Evolutionary conservation across 2,888 invertebrate genomes (phyloP).

Genomic region (Temnothorax unifasciatus): DNA sequence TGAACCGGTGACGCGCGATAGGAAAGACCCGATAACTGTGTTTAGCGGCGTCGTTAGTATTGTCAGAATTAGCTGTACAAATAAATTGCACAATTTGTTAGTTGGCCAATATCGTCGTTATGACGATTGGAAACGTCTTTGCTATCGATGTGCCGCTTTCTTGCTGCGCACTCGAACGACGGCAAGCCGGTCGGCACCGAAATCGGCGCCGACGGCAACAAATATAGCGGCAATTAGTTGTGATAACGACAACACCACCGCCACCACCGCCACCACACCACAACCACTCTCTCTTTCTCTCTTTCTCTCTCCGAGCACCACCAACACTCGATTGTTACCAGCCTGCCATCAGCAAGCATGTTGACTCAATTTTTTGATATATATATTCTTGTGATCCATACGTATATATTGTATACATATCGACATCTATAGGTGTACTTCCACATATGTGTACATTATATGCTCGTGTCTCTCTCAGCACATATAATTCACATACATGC

Average conservation of each 20-base stretch:
- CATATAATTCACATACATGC: constrained; percentile 63
- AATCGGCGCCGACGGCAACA: constrained; percentile 10
- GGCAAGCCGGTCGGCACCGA: constrained; percentile 9
- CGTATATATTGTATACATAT: constrained; percentile 42
- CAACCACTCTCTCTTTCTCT: constrained; percentile 60
- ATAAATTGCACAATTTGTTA: constrained; percentile 8
- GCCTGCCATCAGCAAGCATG: constrained; percentile 84
- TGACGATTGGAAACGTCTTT: constrained; percentile 14
- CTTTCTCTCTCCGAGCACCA: constrained; percentile 83
- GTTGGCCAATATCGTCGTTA: neutral
- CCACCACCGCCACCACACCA: constrained; percentile 57
- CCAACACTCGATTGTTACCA: constrained; percentile 84
- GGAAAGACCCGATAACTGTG: constrained; percentile 25
- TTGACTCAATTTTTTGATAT: constrained; percentile 78
- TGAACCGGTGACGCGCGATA: constrained; percentile 7
- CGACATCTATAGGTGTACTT: constrained; percentile 24
- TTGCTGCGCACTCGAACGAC: constrained; percentile 30
- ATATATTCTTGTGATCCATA: constrained; percentile 43
- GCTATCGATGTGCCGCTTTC: constrained; percentile 19
- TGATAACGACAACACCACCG: constrained; percentile 67
- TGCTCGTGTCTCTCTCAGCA: constrained; percentile 50
- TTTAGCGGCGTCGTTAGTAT: constrained; percentile 12
- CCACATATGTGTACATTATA: constrained; percentile 40
- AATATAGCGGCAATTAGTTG: constrained; percentile 45
- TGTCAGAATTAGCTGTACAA: constrained; percentile 22